Evolutionary conservation across 2,888 invertebrate species (phyloP), one percentile per base, ranked within the genome.

Genomic region (Microchrysa polita): DNA sequence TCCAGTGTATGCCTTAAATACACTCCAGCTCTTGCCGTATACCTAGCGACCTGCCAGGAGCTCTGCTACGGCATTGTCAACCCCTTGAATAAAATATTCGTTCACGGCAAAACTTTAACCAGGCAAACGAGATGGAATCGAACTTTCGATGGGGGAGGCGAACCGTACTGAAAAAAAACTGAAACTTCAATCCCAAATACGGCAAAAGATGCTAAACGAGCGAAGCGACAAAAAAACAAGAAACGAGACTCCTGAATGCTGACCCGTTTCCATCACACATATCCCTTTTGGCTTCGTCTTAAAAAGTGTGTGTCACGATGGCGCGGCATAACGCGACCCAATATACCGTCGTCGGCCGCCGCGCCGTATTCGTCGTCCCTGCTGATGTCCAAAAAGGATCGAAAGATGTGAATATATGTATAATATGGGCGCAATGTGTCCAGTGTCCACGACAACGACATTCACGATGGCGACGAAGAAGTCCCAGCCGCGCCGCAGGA

Each of bases 401-500:
- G 14, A 65, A 65, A 48, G 65, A 48, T 40, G 69, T 69, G 69
- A 40, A 55, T 48, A 53, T 69, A 40, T n/a, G n/a, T n/a, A n/a
- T n/a, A n/a, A n/a, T 67, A 53, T 18, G 69, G 55, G 57, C 69
- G 55, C 69, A 69, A 40, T 69, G 69, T 69, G 69, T 69, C 69
- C 69, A 55, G 23, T 53, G 18, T 40, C 16, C 27, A 34, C 27
- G 27, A 34, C 27, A 34, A 34, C 27, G 27, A 57, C 57, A 23
- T 10, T 27, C 2, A 48, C 48, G 61, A 61, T 16, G 61, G 16
- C 48, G 40, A 27, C 61, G 67, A 67, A 67, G 67, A 55, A 67
- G 67, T 67, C 67, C 67, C 55, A 53, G 55, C 73, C 67, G 74
- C 67, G 74, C 76, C 76, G 69, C 72, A 75, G 65, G 67, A 75